phyloP scores from a whole-genome alignment of 2,888 invertebrate genomes.

The Ectemnius cavifrons region DNA sequence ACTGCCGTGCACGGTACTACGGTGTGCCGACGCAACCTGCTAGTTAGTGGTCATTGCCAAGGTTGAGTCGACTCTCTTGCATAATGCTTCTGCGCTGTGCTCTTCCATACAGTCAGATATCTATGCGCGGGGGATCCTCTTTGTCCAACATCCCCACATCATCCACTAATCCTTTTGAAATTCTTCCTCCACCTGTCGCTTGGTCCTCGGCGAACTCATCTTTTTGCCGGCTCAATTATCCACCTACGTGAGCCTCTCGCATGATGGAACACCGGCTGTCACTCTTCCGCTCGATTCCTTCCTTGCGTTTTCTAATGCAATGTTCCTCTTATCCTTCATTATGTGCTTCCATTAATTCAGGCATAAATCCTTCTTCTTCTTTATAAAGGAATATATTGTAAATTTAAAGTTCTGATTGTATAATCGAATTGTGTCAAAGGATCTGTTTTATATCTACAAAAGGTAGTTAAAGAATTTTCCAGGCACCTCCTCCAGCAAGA shows the following conservation, averaged over 20 bases:
- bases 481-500: no score
- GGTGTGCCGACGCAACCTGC: constrained; percentile 24
- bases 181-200: background rate
- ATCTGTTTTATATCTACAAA: no score
- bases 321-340: background rate
- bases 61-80: constrained; percentile 48
- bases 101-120: background rate
- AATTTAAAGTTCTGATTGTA: no score
- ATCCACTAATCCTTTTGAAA: background rate
- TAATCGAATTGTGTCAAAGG: no score
- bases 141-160: background rate
- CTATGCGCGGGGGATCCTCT: background rate
- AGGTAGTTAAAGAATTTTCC: no score
- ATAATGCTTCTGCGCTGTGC: constrained; percentile 36
- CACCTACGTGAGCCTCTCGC: background rate
- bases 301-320: background rate
- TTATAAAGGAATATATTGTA: no score
- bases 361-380: no score
- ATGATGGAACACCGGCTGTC: background rate
- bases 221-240: background rate
- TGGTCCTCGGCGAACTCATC: no score
- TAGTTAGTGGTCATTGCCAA: constrained; percentile 58
- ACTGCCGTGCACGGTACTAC: background rate
- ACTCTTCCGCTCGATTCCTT: background rate
- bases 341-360: no score